Evolutionary conservation across 2,113 vertebrate species (phyloP).

Genomic region (Notarius lentiginosus): DNA sequence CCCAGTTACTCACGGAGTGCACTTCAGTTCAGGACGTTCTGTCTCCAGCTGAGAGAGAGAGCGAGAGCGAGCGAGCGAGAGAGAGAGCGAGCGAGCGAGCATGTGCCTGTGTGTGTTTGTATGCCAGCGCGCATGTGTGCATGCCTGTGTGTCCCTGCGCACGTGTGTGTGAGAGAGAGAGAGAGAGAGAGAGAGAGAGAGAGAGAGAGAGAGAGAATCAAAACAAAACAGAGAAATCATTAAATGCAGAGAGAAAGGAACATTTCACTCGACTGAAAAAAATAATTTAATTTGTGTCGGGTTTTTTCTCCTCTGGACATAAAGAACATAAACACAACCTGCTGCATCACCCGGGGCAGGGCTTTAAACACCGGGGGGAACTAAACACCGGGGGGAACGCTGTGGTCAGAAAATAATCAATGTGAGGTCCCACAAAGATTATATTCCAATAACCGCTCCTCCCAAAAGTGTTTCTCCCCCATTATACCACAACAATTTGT

Average conservation of each 20-base stretch:
- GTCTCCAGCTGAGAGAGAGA: background rate
- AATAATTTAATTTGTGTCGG: background rate
- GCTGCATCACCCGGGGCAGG: too few relatives aligned
- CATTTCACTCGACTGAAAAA: too few relatives aligned
- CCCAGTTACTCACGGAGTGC: background rate
- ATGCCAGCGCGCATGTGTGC: background rate
- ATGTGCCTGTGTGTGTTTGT: background rate
- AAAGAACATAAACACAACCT: background rate
- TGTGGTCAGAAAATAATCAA: background rate
- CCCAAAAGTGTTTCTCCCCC: too few relatives aligned
- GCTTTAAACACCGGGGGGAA: too few relatives aligned
- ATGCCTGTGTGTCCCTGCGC: background rate
- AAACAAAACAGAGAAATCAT: background rate
- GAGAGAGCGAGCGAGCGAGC: background rate
- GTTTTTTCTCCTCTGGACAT: background rate
- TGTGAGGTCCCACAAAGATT: too few relatives aligned
- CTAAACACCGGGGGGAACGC: background rate
- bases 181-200: too few relatives aligned
- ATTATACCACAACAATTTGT: too few relatives aligned
- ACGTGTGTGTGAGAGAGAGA: background rate
- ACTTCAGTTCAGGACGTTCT: slow-evolving; percentile 17
- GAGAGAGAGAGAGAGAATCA: too few relatives aligned
- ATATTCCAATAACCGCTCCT: background rate
- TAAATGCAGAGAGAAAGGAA: background rate
- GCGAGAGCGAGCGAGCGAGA: background rate